Conservation (phyloP, 2,113 vertebrate species). For the Prinia subflava region DNA sequence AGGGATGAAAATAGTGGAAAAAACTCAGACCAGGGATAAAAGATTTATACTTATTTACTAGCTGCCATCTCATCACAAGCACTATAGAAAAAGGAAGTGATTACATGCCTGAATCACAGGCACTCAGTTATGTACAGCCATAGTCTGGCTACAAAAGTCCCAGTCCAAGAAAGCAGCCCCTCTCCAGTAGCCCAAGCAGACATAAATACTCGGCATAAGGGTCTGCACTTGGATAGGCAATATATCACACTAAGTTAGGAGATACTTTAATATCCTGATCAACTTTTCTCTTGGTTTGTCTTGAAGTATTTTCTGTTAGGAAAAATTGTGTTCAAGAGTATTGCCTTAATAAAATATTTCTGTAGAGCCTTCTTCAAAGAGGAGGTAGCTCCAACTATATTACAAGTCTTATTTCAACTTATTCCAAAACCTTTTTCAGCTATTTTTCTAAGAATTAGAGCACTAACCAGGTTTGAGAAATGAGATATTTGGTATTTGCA, state of each 20-base stretch:
- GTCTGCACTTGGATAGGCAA: not conserved
- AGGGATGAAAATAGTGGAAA: conserved; percentile 4
- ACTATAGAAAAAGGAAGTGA: not conserved
- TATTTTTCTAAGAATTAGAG: not conserved
- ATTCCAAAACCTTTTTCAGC: not conserved
- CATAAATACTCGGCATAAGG: not conserved
- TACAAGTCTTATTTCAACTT: not conserved
- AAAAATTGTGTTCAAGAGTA: not conserved
- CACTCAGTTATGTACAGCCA: not conserved
- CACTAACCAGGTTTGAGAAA: not conserved
- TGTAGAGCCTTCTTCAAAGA: not conserved
- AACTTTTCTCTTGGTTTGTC: not conserved
- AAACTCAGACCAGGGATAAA: not conserved
- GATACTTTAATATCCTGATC: not conserved
- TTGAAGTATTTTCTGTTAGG: not conserved
- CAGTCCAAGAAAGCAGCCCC: not conserved
- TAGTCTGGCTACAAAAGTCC: not conserved
- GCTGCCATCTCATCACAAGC: not conserved
- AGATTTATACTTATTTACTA: not conserved
- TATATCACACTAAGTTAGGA: not conserved
- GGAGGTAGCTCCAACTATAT: not conserved
- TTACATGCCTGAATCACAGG: not conserved
- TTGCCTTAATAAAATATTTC: not conserved
- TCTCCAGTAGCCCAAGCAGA: not conserved
- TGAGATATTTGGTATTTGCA: not conserved